Evolutionary conservation across 1,140 invertebrate genomes (phyloP), one percentile per base, ranked within the genome.

Genomic region (Drosophila tsacasi): DNA sequence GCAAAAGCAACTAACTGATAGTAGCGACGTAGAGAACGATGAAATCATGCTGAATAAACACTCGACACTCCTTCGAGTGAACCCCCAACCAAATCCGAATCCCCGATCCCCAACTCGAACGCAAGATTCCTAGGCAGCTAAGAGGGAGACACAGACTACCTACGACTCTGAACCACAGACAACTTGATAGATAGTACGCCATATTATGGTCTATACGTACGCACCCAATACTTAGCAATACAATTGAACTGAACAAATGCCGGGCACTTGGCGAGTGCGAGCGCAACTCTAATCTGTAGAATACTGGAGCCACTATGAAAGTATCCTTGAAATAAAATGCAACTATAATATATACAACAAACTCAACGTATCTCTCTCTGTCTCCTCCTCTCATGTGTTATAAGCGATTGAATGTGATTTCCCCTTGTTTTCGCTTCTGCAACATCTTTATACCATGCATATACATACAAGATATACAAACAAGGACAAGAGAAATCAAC

Each of bases 371-470:
- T 35, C 32, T 55, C 32, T 37, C 19, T 52, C 40, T 19, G 30
- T 23, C 35, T 44, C 40, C 35, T 44, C 40, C 65, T 71, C 23
- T 68, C 63, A 52, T 73, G 69, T 78, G 64, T 46, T 61, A 66
- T 61, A 77, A 57, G 75, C 47, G 47, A 49, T 49, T 68, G 61
- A 76, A 89, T 90, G 86, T 90, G 86, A 91, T 90, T 90, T 74
- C 50, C 49, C 71, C 74, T 65, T 73, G 74, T 87, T 87, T 87
- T 72, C 85, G 85, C 87, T 90, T 72, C 76, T 79, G 77, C 74
- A 84, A 78, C 62, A 63, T 79, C 74, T 90, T 90, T 90, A 90
- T 90, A 83, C 69, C 40, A 84, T 69, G 69, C 83, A 84, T 90
- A 89, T 84, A 83, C 73, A 81, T 83, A 83, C 73, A 81, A 81